Conservation (phyloP, 2,797 vertebrate species). For the Thunnus albacares region DNA sequence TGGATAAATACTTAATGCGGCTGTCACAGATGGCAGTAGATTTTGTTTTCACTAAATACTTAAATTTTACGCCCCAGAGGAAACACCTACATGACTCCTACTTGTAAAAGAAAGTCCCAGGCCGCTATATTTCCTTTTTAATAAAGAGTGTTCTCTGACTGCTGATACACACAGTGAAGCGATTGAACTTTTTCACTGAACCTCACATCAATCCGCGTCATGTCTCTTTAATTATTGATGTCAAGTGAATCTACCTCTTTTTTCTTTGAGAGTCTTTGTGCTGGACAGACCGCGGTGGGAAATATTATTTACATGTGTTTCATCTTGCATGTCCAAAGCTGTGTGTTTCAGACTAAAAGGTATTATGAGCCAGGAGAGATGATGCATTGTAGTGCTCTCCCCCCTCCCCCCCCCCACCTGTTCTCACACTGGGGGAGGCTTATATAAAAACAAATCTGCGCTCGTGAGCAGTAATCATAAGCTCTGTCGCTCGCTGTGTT, state of each 20-base stretch:
- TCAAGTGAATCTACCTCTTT: background rate
- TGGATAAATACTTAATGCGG: conserved; percentile 22
- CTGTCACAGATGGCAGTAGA: conserved; percentile 30
- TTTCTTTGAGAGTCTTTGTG: conserved; percentile 15
- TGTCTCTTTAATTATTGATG: conserved; percentile 49
- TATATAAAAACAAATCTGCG: conserved; percentile 41
- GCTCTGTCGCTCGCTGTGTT: conserved; percentile 23
- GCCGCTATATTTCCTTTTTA: conserved; percentile 12
- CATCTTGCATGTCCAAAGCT: conserved; percentile 32
- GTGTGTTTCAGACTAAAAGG: conserved; percentile 24
- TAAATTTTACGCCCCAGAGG: conserved; percentile 1
- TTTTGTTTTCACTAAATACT: conserved; percentile 39
- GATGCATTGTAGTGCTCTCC: conserved; percentile 12
- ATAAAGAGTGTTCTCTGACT: conserved; percentile 4
- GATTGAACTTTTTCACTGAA: conserved; percentile 21
- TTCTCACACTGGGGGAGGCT: conserved; percentile 31
- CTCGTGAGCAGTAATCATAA: conserved; percentile 25
- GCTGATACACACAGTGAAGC: conserved; percentile 16
- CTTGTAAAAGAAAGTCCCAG: background rate
- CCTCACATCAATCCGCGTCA: conserved; percentile 23
- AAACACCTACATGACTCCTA: conserved; percentile 22
- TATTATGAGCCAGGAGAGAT: conserved; percentile 20
- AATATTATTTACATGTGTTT: conserved; percentile 36
- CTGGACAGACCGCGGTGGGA: conserved; percentile 5
- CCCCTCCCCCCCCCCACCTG: background rate